Base-by-base conservation (phyloP, 2,113 vertebrate genomes). In the Periophthalmodon schlosseri region DNA sequence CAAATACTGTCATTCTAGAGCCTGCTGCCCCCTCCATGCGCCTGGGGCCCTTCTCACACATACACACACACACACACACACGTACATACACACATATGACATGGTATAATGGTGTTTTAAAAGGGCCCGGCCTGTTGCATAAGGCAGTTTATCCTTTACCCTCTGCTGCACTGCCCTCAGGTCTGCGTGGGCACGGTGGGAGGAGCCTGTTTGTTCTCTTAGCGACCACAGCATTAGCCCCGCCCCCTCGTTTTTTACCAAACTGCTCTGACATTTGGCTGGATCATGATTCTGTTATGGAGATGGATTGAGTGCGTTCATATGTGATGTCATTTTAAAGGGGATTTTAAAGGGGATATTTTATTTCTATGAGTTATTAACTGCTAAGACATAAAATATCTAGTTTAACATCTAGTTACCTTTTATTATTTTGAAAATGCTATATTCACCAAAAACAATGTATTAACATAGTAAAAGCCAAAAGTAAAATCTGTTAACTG, bases 171-270 rank as follows among this genome's bases (percentile, higher is more conserved):
- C 69, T 72, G 72, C 72, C 79, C 80, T 39, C 68, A 72, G 81
- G 82, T 68, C 79, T 54, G 83, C 16, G 49, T 49, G 78, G 69
- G 67, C 3, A 64, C 70, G 54, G 57, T 83, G 80, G 73, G 86
- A 86, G 85, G 85, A 86, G 74, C 84, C 81, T 80, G 69, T 73
- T 67, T 36, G 86, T 91, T 90, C 83, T 86, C 86, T 86, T 91
- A 86, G 86, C 82, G 83, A 90, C 87, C 70, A 82, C 83, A 84
- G 80, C 83, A 47, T 75, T 68, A 90, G 87, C 80, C 74, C 50
- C 86, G 84, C 76, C 79, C 78, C 63, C 75, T 69, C 77, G 57
- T 74, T 60, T 7, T 44, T 44, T 10, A 44, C 39, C 76, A 80
- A 34, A 52, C 50, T 6, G 14, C 50, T 16, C 50, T 52, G 50